Evolutionary conservation across 2,888 invertebrate species (phyloP), one percentile per base, ranked within the genome.

Genomic region (Limnephilus rhombicus): DNA sequence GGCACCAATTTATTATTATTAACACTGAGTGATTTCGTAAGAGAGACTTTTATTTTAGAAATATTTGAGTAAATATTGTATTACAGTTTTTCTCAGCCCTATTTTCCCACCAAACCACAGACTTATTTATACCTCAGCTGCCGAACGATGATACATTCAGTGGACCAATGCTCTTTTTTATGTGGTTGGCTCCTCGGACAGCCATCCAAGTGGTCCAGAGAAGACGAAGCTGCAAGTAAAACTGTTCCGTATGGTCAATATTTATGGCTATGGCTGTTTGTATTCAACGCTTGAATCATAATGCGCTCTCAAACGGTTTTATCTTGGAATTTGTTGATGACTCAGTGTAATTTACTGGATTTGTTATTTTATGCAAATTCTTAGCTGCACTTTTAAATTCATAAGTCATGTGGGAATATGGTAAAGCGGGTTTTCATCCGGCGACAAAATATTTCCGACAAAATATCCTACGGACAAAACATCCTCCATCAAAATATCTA

Each of bases 111-210:
- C 31, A 87, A 68, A 87, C 53, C 68, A 68, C 87, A 87, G 31
- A 87, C 37, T 53, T 87, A 87, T 68, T 68, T 68, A 68, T 87
- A 87, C 87, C 87, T 87, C 68, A 68, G 87, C 34, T 87, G 68
- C 68, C 87, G 68, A 68, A 68, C 85, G 85, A 86, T 86, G 85
- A 86, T 86, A 86, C 87, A 87, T 68, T 31, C 87, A 87, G 31
- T 53, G 85, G 85, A 86, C 85, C 85, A 45, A 86, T 86, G 85
- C 29, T 86, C 9, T 83, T 83, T 83, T 83, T 83, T 86, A 86
- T 86, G 85, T 86, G 85, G 85, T 86, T 13, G 11, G 83, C 34
- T 83, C 83, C 86, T 45, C 41, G 29, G 86, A 86, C 86, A 15
- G 41, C 86, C 86, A 86, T 86, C 86, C 45, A 83, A 86, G 86